Percentiles rank a stretch among this genome's conserved stretches.
Evolutionary conservation across 2,888 invertebrate species (phyloP).

Genomic region (Bombyx huttoni): DNA sequence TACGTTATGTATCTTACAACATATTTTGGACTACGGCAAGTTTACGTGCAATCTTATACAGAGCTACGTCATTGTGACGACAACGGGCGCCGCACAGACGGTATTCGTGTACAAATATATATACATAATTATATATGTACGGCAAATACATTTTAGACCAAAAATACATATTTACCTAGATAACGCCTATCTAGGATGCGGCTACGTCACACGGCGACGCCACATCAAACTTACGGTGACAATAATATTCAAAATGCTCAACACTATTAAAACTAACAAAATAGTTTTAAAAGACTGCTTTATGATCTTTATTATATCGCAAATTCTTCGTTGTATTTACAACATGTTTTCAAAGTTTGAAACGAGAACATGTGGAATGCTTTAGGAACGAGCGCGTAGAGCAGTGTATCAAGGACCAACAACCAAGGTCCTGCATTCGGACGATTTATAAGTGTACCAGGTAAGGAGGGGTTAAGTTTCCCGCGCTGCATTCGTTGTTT

Average conservation of each 20-base stretch:
- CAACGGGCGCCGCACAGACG: conserved; percentile 20
- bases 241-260: not conserved
- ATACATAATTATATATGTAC: not conserved
- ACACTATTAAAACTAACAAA: not conserved
- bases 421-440: not conserved
- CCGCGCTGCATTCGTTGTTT: conserved; percentile 58
- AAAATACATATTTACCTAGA: conserved; percentile 7
- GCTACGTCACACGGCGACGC: not conserved
- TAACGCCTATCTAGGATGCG: conserved; percentile 3
- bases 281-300: not conserved
- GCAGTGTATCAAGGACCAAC: not conserved
- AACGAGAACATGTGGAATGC: too few species aligned
- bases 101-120: conserved; percentile 9
- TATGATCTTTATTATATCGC: too few species aligned
- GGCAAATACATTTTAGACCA: conserved; percentile 11
- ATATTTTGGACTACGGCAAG: not conserved
- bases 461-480: conserved; percentile 39
- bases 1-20: not conserved
- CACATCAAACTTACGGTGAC: not conserved
- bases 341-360: too few species aligned
- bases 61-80: conserved; percentile 26
- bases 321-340: too few species aligned
- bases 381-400: not conserved
- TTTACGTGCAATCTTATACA: conserved; percentile 13
- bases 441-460: conserved; percentile 18